phyloP scores from a whole-genome alignment of 2,888 invertebrate species.

The Eurois occulta region DNA sequence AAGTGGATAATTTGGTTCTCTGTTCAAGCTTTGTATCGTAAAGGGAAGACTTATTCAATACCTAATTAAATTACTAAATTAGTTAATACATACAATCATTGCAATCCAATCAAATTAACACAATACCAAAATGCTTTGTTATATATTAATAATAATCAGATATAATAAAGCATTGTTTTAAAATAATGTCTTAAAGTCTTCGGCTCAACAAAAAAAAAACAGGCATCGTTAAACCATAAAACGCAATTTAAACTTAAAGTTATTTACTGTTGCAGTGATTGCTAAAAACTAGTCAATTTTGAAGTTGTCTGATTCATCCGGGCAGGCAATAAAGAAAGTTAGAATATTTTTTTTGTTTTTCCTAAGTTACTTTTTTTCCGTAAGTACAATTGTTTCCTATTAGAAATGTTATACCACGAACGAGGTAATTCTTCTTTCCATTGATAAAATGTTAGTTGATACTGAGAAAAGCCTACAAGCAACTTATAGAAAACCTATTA shows the following conservation, averaged over 20 bases:
- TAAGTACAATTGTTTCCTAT: not conserved
- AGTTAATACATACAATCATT: not conserved
- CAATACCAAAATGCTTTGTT: not conserved
- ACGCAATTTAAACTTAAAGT: not conserved
- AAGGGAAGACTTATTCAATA: not conserved
- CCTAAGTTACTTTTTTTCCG: too few relatives aligned
- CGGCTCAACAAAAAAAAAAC: too few relatives aligned
- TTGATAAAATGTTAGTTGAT: not conserved
- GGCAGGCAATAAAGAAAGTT: not conserved
- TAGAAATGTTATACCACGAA: not conserved
- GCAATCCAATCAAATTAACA: not conserved
- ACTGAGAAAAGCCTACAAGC: not conserved
- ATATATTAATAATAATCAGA: not conserved
- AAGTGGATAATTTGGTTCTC: not conserved
- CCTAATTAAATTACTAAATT: not conserved
- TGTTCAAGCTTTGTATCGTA: not conserved
- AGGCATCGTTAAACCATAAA: not conserved
- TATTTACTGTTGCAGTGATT: constrained; percentile 10
- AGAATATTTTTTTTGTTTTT: not conserved
- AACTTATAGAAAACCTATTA: constrained; percentile 24
- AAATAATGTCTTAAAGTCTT: not conserved
- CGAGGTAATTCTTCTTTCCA: not conserved
- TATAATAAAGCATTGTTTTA: not conserved
- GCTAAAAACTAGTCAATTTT: not conserved
- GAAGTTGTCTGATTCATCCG: not conserved